Conservation (phyloP, 2,797 vertebrate genomes). For the Gymnothorax reevesii region DNA sequence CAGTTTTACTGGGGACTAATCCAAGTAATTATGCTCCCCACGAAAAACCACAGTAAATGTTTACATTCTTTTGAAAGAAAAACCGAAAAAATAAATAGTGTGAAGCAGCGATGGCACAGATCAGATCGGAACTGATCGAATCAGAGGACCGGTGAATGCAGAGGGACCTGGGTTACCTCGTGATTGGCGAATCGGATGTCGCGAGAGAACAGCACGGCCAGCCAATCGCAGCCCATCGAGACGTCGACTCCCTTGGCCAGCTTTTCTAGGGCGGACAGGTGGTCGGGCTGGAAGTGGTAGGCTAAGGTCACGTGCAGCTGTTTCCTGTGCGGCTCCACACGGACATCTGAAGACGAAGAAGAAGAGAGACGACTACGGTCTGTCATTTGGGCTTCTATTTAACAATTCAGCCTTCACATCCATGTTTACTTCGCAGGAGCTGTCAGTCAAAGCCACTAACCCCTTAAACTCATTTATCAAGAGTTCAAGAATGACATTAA, state of each 20-base stretch:
- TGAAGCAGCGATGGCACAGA: neutral
- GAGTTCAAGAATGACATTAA: neutral
- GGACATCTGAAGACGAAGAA: slow-evolving; percentile 76
- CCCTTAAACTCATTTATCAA: neutral
- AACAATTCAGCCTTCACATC: neutral
- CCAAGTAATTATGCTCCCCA: neutral
- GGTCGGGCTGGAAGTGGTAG: slow-evolving; percentile 93
- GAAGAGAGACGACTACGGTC: no score
- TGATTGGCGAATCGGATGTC: slow-evolving; percentile 96
- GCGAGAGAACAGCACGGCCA: slow-evolving; percentile 90
- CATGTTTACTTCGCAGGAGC: no score
- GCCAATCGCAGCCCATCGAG: slow-evolving; percentile 90
- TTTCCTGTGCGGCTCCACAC: slow-evolving; percentile 95
- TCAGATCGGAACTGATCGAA: neutral
- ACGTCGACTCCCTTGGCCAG: slow-evolving; percentile 86
- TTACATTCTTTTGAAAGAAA: neutral
- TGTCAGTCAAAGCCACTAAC: neutral
- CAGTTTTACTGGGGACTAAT: neutral
- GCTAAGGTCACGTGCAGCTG: slow-evolving; percentile 96
- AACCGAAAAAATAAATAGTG: neutral
- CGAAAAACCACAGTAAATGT: neutral
- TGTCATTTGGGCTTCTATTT: no score
- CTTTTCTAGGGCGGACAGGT: slow-evolving; percentile 87
- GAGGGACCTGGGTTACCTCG: slow-evolving; percentile 72
- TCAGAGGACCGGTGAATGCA: slow-evolving; percentile 2